These are phyloP conservation scores for Salvator merianae DNA, from an alignment of 2,113 vertebrate species.

Conservation along the genomic window DNA sequence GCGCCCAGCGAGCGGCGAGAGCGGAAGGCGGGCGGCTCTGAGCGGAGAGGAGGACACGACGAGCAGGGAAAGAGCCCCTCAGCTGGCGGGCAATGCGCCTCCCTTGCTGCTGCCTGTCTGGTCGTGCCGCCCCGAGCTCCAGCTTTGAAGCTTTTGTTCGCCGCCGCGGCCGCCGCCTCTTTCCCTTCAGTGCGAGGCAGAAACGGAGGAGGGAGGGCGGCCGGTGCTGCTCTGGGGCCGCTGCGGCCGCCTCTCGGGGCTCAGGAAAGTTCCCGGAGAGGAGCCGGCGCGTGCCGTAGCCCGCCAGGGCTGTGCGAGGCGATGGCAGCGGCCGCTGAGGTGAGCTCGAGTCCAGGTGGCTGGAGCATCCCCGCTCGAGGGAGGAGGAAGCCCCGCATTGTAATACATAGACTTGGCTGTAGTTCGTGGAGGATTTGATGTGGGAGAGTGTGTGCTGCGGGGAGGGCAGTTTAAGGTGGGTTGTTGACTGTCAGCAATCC, in stretches of 20 bases:
- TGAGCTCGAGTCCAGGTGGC: slow-evolving; percentile 13
- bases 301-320: slow-evolving; percentile 1
- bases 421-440: neutral
- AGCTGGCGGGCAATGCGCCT: slow-evolving; percentile 42
- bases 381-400: neutral
- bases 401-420: neutral
- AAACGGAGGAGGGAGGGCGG: neutral
- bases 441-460: neutral
- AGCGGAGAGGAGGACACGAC: neutral
- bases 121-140: neutral
- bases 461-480: too few species aligned
- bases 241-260: too few species aligned
- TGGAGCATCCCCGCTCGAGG: neutral
- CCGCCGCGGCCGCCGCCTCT: too few species aligned
- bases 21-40: slow-evolving; percentile 46
- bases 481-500: too few species aligned
- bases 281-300: neutral
- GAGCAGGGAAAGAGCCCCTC: slow-evolving; percentile 12
- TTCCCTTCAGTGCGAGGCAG: slow-evolving; percentile 28
- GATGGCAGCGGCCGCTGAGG: slow-evolving; percentile 31
- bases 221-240: neutral
- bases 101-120: slow-evolving; percentile 20
- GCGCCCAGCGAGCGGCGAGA: neutral
- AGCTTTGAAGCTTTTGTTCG: slow-evolving; percentile 51
- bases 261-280: slow-evolving; percentile 56